A percentile compares a stretch with the other conserved stretches of the same genome.
Conservation (phyloP, 37 sponge, comb jelly and placozoan genomes). For the Haliclona indistincta region DNA sequence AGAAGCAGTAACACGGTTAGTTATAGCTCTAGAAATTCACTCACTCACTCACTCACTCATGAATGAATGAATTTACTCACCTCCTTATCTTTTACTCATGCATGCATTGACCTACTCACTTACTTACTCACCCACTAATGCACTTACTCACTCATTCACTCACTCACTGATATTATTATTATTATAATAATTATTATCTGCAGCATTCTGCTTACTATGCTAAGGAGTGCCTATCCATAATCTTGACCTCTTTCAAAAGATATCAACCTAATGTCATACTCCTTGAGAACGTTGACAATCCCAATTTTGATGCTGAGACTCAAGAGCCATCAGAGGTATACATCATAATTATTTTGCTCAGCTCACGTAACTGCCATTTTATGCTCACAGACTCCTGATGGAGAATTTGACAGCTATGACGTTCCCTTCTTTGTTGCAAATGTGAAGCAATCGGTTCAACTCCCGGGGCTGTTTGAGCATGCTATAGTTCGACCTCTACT, state of each 20-base stretch:
- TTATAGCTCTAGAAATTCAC: too few relatives aligned
- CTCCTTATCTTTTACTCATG: too few relatives aligned
- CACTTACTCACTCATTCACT: too few relatives aligned
- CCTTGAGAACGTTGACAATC: constrained; percentile 44
- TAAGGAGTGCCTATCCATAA: constrained; percentile 11
- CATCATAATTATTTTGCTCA: background rate
- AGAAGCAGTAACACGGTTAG: background rate
- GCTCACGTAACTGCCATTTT: constrained; percentile 3
- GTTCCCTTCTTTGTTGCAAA: constrained; percentile 14
- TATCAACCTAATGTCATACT: background rate
- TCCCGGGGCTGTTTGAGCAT: constrained; percentile 17
- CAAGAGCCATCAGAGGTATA: constrained; percentile 28
- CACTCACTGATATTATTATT: too few relatives aligned
- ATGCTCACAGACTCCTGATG: background rate
- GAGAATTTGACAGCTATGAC: background rate
- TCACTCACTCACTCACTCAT: too few relatives aligned
- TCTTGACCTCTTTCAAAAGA: background rate
- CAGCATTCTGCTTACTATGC: constrained; percentile 28
- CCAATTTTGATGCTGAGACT: constrained; percentile 8
- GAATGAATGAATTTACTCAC: too few relatives aligned
- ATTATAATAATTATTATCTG: too few relatives aligned
- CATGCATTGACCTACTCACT: too few relatives aligned
- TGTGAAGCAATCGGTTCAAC: constrained; percentile 20
- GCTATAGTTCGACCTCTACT: constrained; percentile 31
- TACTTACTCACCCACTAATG: too few relatives aligned